A percentile compares a stretch with the other conserved stretches of the same genome.
These are phyloP conservation scores for Sminthopsis crassicaudata DNA, from an alignment of 2,113 vertebrate species.

Conservation along the genomic window DNA sequence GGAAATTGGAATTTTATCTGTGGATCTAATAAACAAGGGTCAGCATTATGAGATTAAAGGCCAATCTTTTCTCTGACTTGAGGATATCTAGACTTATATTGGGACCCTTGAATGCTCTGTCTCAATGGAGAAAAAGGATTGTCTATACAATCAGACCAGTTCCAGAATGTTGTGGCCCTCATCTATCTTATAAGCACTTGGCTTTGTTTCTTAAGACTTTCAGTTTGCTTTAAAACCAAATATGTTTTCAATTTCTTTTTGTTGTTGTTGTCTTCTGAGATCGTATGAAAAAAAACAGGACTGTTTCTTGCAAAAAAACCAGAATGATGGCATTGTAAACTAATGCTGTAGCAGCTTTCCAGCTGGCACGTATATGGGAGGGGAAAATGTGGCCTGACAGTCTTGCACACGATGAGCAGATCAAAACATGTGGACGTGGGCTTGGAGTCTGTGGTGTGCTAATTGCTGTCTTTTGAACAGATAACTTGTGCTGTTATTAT, in stretches of 20 bases:
- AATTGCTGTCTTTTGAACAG: constrained; percentile 29
- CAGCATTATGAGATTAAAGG: neutral
- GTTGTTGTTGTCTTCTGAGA: constrained; percentile 8
- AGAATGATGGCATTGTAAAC: constrained; percentile 7
- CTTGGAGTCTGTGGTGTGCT: neutral
- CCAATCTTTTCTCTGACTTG: neutral
- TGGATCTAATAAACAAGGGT: neutral
- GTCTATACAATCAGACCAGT: neutral
- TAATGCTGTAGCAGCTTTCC: neutral
- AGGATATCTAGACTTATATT: neutral
- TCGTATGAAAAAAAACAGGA: neutral
- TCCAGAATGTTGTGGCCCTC: neutral
- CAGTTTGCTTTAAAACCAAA: neutral
- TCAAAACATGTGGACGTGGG: neutral
- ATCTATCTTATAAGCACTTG: neutral
- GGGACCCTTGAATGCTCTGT: neutral
- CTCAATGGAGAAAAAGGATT: neutral
- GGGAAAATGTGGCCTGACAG: neutral
- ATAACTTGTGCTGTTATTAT: constrained; percentile 10
- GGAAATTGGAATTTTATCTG: neutral
- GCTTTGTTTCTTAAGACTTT: neutral
- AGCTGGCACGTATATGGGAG: neutral
- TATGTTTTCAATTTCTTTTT: neutral
- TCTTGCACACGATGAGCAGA: neutral
- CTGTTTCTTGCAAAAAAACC: neutral